Conservation (phyloP, 1,140 invertebrate species). For the Stenopsyche tienmushanensis region DNA sequence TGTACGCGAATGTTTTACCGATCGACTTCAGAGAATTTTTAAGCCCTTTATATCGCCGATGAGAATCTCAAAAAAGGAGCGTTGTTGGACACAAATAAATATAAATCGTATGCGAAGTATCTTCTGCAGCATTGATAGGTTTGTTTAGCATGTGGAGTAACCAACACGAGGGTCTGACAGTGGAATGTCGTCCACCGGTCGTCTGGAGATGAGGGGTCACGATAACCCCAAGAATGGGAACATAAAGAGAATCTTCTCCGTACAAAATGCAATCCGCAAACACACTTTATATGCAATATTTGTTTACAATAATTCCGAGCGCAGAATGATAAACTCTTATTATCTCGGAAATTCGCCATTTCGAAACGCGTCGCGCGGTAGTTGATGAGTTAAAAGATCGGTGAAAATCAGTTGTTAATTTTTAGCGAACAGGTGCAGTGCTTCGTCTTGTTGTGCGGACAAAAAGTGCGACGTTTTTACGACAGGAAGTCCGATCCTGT, state of each 20-base stretch:
- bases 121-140: constrained; percentile 27
- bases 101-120: not conserved
- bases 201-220: constrained; percentile 24
- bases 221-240: constrained; percentile 17
- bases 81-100: not conserved
- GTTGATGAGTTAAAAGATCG: no score
- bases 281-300: not conserved
- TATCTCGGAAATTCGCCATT: no score
- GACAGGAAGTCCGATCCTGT: constrained; percentile 14
- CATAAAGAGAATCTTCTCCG: not conserved
- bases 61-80: not conserved
- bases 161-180: constrained; percentile 28
- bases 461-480: no score
- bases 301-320: no score
- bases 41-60: not conserved
- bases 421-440: no score
- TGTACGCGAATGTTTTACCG: not conserved
- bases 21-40: not conserved
- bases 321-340: no score
- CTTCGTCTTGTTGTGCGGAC: no score
- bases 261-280: not conserved
- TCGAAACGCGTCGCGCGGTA: no score
- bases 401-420: no score
- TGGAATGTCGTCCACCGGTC: constrained; percentile 28
- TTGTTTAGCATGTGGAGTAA: constrained; percentile 21